phyloP scores from a whole-genome alignment of 2,113 vertebrate species.

The Cavia porcellus region DNA sequence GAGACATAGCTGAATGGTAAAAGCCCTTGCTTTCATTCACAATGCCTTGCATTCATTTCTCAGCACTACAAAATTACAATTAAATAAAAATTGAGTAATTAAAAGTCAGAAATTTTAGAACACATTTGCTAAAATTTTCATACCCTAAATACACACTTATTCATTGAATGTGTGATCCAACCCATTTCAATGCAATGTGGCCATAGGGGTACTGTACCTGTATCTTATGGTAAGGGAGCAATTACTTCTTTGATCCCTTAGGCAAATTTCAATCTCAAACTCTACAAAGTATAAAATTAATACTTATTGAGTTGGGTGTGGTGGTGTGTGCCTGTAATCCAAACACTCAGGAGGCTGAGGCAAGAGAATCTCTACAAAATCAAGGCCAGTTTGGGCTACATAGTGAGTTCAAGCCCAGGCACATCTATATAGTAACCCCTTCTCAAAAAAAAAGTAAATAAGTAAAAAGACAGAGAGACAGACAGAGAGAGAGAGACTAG shows the following conservation, averaged over 20 bases:
- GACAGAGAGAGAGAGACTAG: background rate
- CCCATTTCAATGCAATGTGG: background rate
- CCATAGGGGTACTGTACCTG: background rate
- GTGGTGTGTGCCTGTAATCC: background rate
- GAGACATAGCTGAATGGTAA: background rate
- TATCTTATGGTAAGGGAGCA: background rate
- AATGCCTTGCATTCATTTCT: background rate
- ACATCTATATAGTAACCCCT: background rate
- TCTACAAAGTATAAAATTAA: background rate
- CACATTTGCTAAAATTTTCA: background rate
- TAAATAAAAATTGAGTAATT: background rate
- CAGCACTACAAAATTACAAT: background rate
- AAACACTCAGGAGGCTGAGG: background rate
- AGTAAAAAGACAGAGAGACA: too few species aligned
- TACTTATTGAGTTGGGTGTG: background rate
- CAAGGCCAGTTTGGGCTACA: background rate
- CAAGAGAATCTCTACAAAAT: background rate
- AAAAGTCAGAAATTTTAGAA: background rate
- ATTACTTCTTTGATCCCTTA: background rate
- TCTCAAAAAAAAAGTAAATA: background rate
- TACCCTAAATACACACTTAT: background rate
- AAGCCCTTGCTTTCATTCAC: background rate
- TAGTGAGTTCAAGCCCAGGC: background rate
- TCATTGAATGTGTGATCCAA: background rate
- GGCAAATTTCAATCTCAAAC: conserved; percentile 22